phyloP scores from a whole-genome alignment of 2,113 vertebrate species.

The Scalopus aquaticus region DNA sequence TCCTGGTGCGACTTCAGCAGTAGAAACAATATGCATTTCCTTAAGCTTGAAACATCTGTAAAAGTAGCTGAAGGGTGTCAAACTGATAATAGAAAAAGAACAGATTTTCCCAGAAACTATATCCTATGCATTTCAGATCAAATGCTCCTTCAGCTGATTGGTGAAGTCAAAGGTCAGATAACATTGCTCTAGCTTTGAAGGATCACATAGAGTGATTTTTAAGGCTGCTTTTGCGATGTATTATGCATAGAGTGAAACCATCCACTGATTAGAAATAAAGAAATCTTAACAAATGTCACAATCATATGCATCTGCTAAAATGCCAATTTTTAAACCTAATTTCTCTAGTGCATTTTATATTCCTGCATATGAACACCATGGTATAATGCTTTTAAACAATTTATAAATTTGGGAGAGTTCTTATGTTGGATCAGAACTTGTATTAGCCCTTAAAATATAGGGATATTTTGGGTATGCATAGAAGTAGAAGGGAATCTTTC shows the following conservation, averaged over 20 bases:
- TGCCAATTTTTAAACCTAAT: neutral
- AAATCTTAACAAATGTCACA: neutral
- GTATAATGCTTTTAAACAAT: neutral
- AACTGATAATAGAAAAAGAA: neutral
- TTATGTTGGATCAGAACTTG: neutral
- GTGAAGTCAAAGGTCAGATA: neutral
- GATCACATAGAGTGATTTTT: neutral
- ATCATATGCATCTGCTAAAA: neutral
- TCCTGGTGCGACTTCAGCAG: neutral
- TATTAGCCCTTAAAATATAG: neutral
- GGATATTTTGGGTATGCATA: neutral
- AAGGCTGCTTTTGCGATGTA: neutral
- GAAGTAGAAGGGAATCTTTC: neutral
- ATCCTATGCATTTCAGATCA: constrained; percentile 5
- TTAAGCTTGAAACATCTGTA: neutral
- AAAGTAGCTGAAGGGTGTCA: neutral
- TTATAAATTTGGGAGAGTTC: neutral
- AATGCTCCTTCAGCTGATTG: neutral
- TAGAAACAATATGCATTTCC: neutral
- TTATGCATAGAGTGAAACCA: neutral
- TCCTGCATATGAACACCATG: neutral
- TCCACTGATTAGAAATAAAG: neutral
- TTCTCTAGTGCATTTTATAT: neutral
- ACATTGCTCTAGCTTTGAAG: neutral
- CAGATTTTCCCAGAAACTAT: neutral